Evolutionary conservation across 2,113 vertebrate species (phyloP).

Genomic region (Oreochromis aureus): DNA sequence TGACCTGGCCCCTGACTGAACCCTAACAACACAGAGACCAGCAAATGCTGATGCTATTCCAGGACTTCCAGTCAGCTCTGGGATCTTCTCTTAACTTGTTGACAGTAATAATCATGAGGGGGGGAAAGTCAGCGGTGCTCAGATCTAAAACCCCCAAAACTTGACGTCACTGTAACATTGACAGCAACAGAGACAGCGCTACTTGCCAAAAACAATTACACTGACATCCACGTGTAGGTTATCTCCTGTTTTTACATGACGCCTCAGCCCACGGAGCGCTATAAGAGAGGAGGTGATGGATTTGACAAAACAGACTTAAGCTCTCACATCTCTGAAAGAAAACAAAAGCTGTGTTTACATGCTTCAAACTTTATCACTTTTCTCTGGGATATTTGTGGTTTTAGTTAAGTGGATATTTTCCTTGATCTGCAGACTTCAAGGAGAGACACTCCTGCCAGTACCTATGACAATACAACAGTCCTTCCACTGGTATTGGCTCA

Average conservation of each 20-base stretch:
- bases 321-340: constrained; percentile 9
- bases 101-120: constrained; percentile 7
- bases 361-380: constrained; percentile 13
- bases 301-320: constrained; percentile 25
- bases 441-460: constrained; percentile 1
- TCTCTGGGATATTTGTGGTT: background rate
- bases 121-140: background rate
- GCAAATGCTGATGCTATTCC: background rate
- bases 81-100: constrained; percentile 5
- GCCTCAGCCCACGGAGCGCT: background rate
- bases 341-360: constrained; percentile 36
- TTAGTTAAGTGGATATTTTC: constrained; percentile 22
- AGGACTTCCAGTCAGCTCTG: background rate
- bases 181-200: constrained; percentile 19
- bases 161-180: constrained; percentile 35
- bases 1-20: background rate
- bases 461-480: background rate
- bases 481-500: background rate
- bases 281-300: constrained; percentile 3
- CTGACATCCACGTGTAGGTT: constrained; percentile 30
- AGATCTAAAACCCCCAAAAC: background rate
- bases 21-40: background rate
- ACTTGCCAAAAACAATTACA: constrained; percentile 41
- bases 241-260: constrained; percentile 26
- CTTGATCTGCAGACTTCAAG: constrained; percentile 1